These are phyloP conservation scores for Eudasyphora cyanicolor DNA, from an alignment of 2,888 invertebrate genomes.

Conservation along the genomic window DNA sequence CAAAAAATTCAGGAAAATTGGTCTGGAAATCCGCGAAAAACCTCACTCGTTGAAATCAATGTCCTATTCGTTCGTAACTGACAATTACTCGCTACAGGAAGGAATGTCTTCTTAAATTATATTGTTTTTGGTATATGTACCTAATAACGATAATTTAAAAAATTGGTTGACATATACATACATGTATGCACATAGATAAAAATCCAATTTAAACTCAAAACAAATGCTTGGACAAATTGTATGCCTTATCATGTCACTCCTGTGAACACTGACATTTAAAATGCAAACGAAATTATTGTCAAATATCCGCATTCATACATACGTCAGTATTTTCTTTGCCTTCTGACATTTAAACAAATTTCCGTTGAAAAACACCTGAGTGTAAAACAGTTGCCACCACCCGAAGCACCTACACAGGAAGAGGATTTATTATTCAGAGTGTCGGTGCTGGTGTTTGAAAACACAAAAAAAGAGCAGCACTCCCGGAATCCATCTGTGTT, in stretches of 20 bases:
- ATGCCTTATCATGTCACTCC: not conserved
- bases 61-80: too few species aligned
- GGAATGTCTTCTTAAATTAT: too few species aligned
- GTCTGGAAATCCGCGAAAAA: too few species aligned
- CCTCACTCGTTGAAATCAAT: too few species aligned
- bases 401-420: not conserved
- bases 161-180: too few species aligned
- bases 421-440: not conserved
- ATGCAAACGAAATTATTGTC: not conserved
- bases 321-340: not conserved
- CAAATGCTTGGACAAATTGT: not conserved
- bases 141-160: too few species aligned
- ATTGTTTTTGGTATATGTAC: too few species aligned
- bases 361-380: slow-evolving; percentile 9
- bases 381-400: not conserved
- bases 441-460: too few species aligned
- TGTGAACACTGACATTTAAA: not conserved
- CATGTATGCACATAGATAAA: not conserved
- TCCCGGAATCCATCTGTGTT: not conserved
- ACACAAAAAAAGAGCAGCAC: not conserved
- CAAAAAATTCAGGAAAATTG: too few species aligned
- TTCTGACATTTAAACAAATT: slow-evolving; percentile 17
- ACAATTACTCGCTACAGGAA: too few species aligned
- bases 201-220: not conserved
- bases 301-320: too few species aligned